These are phyloP conservation scores for Pomatorhinus ruficollis DNA, from an alignment of 2,113 vertebrate species.

Conservation along the genomic window DNA sequence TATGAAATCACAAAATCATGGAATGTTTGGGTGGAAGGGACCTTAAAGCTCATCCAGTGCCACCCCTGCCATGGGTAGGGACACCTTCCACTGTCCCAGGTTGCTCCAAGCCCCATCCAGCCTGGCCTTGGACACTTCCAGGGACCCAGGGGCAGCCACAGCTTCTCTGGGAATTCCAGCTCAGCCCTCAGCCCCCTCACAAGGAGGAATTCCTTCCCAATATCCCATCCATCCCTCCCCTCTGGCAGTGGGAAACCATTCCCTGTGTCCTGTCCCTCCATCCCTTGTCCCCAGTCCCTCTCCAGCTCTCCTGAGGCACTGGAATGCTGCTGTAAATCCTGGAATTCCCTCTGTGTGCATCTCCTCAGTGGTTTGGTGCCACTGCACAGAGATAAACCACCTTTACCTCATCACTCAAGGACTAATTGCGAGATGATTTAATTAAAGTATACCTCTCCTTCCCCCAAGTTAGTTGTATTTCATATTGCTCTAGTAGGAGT, in stretches of 20 bases:
- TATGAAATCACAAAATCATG: neutral
- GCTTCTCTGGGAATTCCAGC: neutral
- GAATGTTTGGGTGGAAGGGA: neutral
- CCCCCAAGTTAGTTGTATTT: conserved; percentile 79
- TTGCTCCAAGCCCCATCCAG: fast-evolving
- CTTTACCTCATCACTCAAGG: conserved; percentile 77
- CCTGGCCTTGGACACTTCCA: neutral
- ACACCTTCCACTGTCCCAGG: neutral
- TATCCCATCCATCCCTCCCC: fast-evolving
- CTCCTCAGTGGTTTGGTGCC: neutral
- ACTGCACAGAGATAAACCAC: conserved; percentile 52
- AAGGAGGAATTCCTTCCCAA: neutral
- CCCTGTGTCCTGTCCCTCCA: neutral
- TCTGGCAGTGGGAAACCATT: neutral
- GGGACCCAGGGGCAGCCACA: neutral
- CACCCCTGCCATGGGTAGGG: neutral
- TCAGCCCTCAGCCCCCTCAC: fast-evolving
- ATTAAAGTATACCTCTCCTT: conserved; percentile 78
- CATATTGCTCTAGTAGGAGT: conserved; percentile 79
- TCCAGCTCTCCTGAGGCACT: neutral
- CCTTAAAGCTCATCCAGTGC: fast-evolving
- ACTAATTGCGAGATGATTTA: conserved; percentile 81
- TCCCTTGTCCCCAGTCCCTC: neutral
- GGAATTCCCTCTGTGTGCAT: neutral
- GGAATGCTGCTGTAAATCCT: fast-evolving